Base-by-base conservation (phyloP, 2,797 vertebrate genomes). In the Monodelphis domestica region DNA sequence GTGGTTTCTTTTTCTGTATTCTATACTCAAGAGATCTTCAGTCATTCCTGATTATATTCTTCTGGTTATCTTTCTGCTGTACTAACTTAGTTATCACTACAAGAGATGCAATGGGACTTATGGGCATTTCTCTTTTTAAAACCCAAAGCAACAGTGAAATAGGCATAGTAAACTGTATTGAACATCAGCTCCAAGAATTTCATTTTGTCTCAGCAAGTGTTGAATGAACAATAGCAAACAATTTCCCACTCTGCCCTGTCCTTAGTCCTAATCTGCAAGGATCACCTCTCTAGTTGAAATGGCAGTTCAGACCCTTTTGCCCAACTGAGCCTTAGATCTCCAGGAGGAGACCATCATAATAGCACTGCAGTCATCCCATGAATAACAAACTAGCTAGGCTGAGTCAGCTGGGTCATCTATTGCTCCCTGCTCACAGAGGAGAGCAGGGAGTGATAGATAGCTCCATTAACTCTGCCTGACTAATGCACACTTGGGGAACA, bases 381-480 rank as follows among this genome's bases (percentile, higher is more conserved):
- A 94, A 95, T 95, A 96, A 90, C 87, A 94, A 96, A 93, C 59
- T 89, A 78, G 53, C 55, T 90, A 51, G 93, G 91, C 90, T 94
- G 96, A 96, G 55, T 95, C 91, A 97, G 92, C 91, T 93, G 91
- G 89, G 91, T 91, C 91, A 92, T 59, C 93, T 70, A 89, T 33
- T 95, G 54, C 53, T 95, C 87, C 33, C 91, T 91, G 78, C 54
- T 95, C 95, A 94, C 89, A 92, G 89, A 92, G 51, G 54, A 94
- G 89, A 96, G 53, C 55, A 93, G 78, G 59, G 94, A 96, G 56
- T 94, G 94, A 97, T 87, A 95, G 95, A 97, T 95, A 93, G 94
- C 54, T 94, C 93, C 93, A 96, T 92, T 96, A 97, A 91, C 90
- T 96, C 90, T 96, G 90, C 56, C 90, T 91, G 78, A 96, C 93